Evolutionary conservation across 1,140 invertebrate species (phyloP).

Genomic region (Zaprionus vittiger): DNA sequence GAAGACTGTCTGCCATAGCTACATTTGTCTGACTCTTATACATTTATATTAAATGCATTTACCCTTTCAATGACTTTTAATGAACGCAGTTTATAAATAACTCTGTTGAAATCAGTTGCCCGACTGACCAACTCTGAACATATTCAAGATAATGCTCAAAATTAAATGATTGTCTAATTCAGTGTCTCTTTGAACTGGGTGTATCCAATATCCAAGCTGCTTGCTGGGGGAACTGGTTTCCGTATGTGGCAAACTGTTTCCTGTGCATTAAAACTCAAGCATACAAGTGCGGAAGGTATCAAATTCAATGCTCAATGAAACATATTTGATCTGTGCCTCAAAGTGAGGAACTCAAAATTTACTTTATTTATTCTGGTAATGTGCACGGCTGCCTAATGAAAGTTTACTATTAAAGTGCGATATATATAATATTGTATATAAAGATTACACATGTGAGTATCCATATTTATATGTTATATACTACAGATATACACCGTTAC

Average conservation of each 20-base stretch:
- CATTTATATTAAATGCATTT: background rate
- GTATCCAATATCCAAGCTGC: constrained; percentile 1
- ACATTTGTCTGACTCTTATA: too few species aligned
- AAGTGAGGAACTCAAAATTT: too few species aligned
- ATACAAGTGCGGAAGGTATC: background rate
- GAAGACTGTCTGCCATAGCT: too few species aligned
- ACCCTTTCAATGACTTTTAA: background rate
- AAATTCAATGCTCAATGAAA: background rate
- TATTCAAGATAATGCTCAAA: constrained; percentile 54
- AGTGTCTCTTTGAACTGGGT: background rate
- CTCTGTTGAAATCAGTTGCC: constrained; percentile 52
- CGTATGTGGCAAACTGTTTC: constrained; percentile 16
- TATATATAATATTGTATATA: too few species aligned
- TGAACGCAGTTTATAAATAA: constrained; percentile 20
- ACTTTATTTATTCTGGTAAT: too few species aligned
- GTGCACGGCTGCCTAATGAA: too few species aligned
- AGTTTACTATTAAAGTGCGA: too few species aligned
- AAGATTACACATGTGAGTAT: too few species aligned
- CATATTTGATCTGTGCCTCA: too few species aligned
- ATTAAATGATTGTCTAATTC: constrained; percentile 64
- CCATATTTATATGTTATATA: too few species aligned
- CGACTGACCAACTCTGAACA: constrained; percentile 30
- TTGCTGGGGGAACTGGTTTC: constrained; percentile 56
- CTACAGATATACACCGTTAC: too few species aligned
- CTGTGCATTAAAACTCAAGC: background rate